Conservation (phyloP, 2,888 invertebrate species). For the Eugnorisma glareosa region DNA sequence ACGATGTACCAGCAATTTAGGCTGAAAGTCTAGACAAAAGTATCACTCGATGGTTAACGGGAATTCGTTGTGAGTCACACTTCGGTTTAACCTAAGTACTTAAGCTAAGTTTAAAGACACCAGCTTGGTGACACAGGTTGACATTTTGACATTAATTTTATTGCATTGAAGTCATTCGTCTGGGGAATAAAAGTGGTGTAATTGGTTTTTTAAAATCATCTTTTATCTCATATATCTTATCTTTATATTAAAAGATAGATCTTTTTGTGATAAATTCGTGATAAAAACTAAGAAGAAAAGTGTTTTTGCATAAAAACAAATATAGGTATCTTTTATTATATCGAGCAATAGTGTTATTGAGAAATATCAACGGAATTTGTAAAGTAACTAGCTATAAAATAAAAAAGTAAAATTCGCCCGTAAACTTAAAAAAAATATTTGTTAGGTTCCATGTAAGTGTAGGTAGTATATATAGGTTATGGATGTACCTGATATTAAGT, state of each 20-base stretch:
- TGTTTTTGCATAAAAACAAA: neutral
- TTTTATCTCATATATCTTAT: neutral
- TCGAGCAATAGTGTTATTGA: no score
- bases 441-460: no score
- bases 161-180: slow-evolving; percentile 16
- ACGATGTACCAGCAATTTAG: neutral
- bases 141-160: slow-evolving; percentile 26
- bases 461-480: no score
- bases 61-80: slow-evolving; percentile 37
- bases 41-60: slow-evolving; percentile 34
- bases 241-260: neutral
- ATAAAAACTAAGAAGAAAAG: neutral
- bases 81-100: slow-evolving; percentile 36
- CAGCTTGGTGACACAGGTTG: neutral
- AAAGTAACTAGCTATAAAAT: no score
- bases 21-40: slow-evolving; percentile 29
- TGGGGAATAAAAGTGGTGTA: neutral
- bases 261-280: neutral
- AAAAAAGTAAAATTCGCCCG: no score
- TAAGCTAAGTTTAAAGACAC: slow-evolving; percentile 39
- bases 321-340: no score
- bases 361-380: no score
- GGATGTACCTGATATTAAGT: no score
- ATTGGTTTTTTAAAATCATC: neutral
- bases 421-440: no score